These are phyloP conservation scores for Corythaeola cristata DNA, from an alignment of 2,113 vertebrate genomes.

Conservation along the genomic window DNA sequence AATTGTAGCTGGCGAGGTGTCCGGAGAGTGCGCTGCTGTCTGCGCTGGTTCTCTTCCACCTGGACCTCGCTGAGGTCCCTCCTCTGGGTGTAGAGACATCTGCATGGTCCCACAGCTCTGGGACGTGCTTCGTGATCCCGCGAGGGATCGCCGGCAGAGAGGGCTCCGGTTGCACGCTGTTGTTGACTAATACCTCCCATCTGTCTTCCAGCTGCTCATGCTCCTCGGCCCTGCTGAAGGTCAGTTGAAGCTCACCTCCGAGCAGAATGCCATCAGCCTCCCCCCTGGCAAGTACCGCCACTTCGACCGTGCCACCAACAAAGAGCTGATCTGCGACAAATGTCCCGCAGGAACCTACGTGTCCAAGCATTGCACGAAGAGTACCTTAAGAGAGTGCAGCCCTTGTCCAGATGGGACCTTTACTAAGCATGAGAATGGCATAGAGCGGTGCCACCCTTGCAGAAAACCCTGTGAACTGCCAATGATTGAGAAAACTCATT, in stretches of 20 bases:
- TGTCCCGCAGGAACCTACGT: constrained; percentile 95
- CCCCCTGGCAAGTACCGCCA: constrained; percentile 85
- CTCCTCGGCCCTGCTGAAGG: constrained; percentile 75
- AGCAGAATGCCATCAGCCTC: constrained; percentile 74
- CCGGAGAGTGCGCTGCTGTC: fast-evolving
- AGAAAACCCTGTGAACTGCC: constrained; percentile 78
- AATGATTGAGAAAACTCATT: constrained; percentile 84
- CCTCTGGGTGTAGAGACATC: neutral
- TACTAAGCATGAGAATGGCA: constrained; percentile 90
- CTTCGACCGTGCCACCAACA: constrained; percentile 79
- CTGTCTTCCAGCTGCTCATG: constrained; percentile 83
- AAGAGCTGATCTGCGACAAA: constrained; percentile 89
- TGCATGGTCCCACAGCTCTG: neutral
- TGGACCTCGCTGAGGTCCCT: neutral
- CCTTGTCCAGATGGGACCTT: constrained; percentile 85
- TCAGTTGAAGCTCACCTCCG: constrained; percentile 73
- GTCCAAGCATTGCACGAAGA: constrained; percentile 86
- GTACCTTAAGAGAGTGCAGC: constrained; percentile 87
- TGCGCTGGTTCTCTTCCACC: fast-evolving
- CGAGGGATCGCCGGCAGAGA: fast-evolving
- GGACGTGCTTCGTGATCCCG: neutral
- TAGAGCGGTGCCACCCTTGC: constrained; percentile 89
- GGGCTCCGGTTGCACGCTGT: fast-evolving
- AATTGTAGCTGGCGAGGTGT: neutral
- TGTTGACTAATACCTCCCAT: neutral